Evolutionary conservation across 2,797 vertebrate genomes (phyloP), one percentile per base, ranked within the genome.

Genomic region (Spea hammondii): DNA sequence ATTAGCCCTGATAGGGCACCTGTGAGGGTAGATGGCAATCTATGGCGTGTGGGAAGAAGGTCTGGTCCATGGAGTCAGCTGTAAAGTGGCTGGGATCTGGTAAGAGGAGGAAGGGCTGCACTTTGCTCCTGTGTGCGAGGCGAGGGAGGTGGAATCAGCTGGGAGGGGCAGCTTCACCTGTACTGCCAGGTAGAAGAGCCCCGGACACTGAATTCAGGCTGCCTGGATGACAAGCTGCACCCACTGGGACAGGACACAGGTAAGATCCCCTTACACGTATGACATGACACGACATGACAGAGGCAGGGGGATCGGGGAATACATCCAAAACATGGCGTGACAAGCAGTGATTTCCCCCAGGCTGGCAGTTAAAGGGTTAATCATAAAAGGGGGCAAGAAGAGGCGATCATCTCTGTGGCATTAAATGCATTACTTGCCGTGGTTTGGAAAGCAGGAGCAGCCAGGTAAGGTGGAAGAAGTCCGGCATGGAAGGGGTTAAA

Each of bases 91-190:
- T 6, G 10, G 17, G 45, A 14, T 1, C 7, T 7, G 53, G 14
- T 11, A 65, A 59, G 2, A 62, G 72, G 57, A 72, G 60, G 72
- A 45, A 5, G n/a, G 10, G 60, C 68, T 65, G 76, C 55, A 65
- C 76, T 72, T 65, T 78, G 69, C 53, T 17, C 45, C 44, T 46
- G 13, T 8, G 68, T 65, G 11, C 2, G 55, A 7, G 64, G 11
- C 5, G 55, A 7, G 64, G 64, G 64, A 47, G 44, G 64, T 45
- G 64, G 9, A 45, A 32, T 11, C 32, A 45, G 64, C 32, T 6
- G 70, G 62, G 77, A 72, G 64, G 1, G 62, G 77, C 55, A 4
- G 60, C 8, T 67, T 11, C 46, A 67, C 72, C 72, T 74, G 72
- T 0, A 62, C 65, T 11, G 10, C 11, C 65, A 48, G 65, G 65